A percentile compares a stretch with the other conserved stretches of the same genome.
Conservation (phyloP, 2,113 vertebrate species). For the Eptesicus fuscus region DNA sequence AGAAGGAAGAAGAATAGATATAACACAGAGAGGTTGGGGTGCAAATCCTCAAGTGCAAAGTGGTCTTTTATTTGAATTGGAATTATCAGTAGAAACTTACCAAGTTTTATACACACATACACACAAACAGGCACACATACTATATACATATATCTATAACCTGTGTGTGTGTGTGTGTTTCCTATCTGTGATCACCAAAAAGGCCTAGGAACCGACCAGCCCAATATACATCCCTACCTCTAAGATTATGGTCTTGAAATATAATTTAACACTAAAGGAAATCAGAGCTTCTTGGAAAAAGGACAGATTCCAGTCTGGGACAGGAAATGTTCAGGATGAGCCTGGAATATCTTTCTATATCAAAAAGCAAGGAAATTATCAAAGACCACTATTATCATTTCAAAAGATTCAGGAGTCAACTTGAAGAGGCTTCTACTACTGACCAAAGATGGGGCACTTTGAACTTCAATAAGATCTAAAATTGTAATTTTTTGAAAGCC, state of each 20-base stretch:
- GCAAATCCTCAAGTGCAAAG: neutral
- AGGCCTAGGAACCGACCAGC: neutral
- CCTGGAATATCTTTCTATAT: neutral
- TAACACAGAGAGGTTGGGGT: neutral
- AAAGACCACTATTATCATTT: neutral
- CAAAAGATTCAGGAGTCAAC: neutral
- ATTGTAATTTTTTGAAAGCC: neutral
- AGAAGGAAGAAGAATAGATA: neutral
- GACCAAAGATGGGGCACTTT: neutral
- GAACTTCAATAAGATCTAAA: neutral
- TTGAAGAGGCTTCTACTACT: neutral
- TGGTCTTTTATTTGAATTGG: neutral
- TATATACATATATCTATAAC: neutral
- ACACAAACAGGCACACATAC: neutral
- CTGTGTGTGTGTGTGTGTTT: neutral
- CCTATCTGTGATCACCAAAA: neutral
- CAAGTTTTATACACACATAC: neutral
- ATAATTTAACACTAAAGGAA: neutral
- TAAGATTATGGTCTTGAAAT: neutral
- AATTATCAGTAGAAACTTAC: neutral
- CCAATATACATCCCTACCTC: neutral
- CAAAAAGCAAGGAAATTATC: neutral
- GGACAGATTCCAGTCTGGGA: neutral
- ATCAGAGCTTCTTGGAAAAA: neutral
- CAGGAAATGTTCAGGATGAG: neutral